phyloP scores from a whole-genome alignment of 2,888 invertebrate genomes.

The Pseudococcus viburni region DNA sequence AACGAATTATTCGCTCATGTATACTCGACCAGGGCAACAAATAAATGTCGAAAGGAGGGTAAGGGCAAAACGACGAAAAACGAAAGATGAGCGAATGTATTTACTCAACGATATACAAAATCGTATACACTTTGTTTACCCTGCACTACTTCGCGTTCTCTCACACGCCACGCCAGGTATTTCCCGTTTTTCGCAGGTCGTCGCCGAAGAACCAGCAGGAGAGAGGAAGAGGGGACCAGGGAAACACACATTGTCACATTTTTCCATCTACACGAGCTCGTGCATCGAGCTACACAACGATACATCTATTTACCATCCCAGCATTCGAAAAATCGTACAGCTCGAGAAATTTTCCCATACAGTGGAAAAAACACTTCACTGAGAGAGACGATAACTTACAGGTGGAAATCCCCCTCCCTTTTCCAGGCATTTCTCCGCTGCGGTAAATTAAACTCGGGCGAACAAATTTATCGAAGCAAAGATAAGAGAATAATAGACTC shows the following conservation, averaged over 20 bases:
- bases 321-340: too few species aligned
- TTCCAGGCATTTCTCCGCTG: background rate
- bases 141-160: background rate
- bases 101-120: conserved; percentile 39
- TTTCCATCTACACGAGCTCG: background rate
- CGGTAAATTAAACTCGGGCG: background rate
- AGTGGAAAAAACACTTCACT: background rate
- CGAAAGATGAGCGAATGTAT: background rate
- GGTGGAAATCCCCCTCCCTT: background rate
- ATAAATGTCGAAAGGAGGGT: background rate
- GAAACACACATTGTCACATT: background rate
- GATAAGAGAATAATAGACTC: conserved; percentile 31
- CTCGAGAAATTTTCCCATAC: too few species aligned
- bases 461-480: conserved; percentile 10
- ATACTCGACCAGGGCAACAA: background rate
- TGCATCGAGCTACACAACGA: background rate
- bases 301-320: too few species aligned
- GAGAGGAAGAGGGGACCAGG: background rate
- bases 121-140: conserved; percentile 25
- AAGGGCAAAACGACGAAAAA: background rate
- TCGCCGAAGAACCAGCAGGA: background rate
- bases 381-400: background rate
- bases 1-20: background rate
- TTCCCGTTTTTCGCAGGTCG: conserved; percentile 17
- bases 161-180: background rate